Percentiles rank a stretch among this genome's conserved stretches.
These are phyloP conservation scores for Dicentrarchus labrax DNA, from an alignment of 2,113 vertebrate species.

Conservation along the genomic window DNA sequence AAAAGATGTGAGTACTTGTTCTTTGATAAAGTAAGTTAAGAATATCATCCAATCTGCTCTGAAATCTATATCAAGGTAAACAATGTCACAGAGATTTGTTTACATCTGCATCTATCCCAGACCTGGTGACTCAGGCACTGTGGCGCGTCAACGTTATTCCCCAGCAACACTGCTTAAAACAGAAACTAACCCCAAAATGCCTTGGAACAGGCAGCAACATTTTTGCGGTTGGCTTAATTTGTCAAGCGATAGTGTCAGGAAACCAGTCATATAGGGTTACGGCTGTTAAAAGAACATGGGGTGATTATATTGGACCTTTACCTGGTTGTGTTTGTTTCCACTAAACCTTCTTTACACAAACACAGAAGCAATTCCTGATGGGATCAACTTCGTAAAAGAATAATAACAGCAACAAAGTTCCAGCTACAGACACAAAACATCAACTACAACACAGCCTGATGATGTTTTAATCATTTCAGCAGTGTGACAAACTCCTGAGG, in stretches of 20 bases:
- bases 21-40: background rate
- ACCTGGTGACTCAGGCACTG: slow-evolving; percentile 36
- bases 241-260: slow-evolving; percentile 42
- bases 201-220: slow-evolving; percentile 28
- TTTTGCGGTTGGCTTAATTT: slow-evolving; percentile 66
- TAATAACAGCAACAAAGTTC: background rate
- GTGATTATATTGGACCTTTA: slow-evolving; percentile 9
- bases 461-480: background rate
- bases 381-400: slow-evolving; percentile 18
- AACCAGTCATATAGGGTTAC: slow-evolving; percentile 28
- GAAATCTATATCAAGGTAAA: background rate
- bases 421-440: slow-evolving; percentile 4
- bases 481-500: slow-evolving; percentile 19
- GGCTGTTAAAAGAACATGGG: slow-evolving; percentile 32
- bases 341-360: slow-evolving; percentile 17
- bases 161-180: slow-evolving; percentile 68
- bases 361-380: background rate
- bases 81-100: slow-evolving; percentile 25
- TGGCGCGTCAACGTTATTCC: slow-evolving; percentile 39
- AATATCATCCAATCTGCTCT: background rate
- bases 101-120: slow-evolving; percentile 27
- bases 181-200: slow-evolving; percentile 53
- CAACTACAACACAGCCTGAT: background rate
- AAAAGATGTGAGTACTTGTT: background rate
- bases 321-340: slow-evolving; percentile 42